These are phyloP conservation scores for Chionomys nivalis DNA, from an alignment of 2,113 vertebrate genomes.

Conservation along the genomic window DNA sequence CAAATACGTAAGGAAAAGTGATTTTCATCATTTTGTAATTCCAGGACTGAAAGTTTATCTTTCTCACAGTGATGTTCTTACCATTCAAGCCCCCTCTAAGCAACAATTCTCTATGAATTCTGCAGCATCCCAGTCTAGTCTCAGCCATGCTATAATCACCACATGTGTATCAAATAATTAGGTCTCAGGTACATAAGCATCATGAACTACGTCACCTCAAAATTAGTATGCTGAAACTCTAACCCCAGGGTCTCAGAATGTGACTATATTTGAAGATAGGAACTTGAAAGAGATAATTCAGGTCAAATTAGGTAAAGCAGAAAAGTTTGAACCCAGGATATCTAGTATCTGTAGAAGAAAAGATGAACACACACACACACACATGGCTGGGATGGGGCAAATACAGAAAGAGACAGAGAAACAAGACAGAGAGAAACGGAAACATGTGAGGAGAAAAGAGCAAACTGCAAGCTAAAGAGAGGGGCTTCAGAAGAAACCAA, in stretches of 20 bases:
- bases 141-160: background rate
- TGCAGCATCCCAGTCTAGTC: background rate
- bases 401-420: background rate
- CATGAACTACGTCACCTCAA: background rate
- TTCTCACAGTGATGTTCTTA: background rate
- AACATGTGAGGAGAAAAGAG: background rate
- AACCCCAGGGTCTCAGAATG: background rate
- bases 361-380: background rate
- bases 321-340: background rate
- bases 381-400: background rate
- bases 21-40: background rate
- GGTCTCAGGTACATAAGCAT: background rate
- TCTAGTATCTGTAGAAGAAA: background rate
- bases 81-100: background rate
- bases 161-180: background rate
- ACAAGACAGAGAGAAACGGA: background rate
- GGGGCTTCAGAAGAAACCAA: background rate
- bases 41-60: conserved; percentile 11
- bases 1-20: background rate
- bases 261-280: background rate
- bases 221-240: background rate
- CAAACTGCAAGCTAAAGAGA: background rate
- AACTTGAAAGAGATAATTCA: background rate
- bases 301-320: background rate
- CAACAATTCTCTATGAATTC: background rate